Evolutionary conservation across 1,140 invertebrate genomes (phyloP), one percentile per base, ranked within the genome.

Genomic region (Drosophila yakuba): DNA sequence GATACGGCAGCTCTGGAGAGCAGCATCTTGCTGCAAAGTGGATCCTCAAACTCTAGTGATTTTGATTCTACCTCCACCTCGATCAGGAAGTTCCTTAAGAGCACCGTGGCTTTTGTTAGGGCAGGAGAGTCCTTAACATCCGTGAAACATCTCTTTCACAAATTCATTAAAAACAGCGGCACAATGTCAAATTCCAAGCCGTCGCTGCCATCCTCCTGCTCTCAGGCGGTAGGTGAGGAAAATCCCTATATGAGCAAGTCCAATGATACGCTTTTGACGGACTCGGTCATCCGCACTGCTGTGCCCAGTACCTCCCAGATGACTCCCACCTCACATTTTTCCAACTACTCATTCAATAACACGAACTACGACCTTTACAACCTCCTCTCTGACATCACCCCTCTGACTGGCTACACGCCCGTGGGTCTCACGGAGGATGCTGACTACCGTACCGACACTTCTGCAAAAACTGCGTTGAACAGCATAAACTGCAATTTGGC

Each of bases 51-150:
- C 17, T 35, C 57, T 8, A 25, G 17, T 11, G 43, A 17, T 10
- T 5, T 63, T 1, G 20, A 28, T 1, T 20, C 38, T 8, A 14
- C 56, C 23, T 11, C 11, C 15, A 38, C 28, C 12, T 66, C 64
- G 12, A 68, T 68, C 5, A 66, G 28, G 12, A 20, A 52, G 38
- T 68, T 68, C 8, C 61, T 68, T 1, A 36, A 32, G 6, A 45
- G 14, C 61, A 68, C 64, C 11, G 64, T 66, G 2, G 47, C 28
- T 20, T 7, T 68, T 7, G 61, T 68, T 2, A 36, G 15, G 11
- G 60, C 64, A 12, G 64, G 64, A 8, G 60, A 68, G 12, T 68
- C 64, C 1, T 68, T 68, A 5, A 68, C 64, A 2, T 45, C 64
- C 10, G 64, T 54, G 0, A 68, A 67, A 28, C 15, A 12, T 0